Percentiles rank a stretch among this genome's conserved stretches.
Evolutionary conservation across 1,140 invertebrate genomes (phyloP).

Genomic region (Latrodectus geometricus): DNA sequence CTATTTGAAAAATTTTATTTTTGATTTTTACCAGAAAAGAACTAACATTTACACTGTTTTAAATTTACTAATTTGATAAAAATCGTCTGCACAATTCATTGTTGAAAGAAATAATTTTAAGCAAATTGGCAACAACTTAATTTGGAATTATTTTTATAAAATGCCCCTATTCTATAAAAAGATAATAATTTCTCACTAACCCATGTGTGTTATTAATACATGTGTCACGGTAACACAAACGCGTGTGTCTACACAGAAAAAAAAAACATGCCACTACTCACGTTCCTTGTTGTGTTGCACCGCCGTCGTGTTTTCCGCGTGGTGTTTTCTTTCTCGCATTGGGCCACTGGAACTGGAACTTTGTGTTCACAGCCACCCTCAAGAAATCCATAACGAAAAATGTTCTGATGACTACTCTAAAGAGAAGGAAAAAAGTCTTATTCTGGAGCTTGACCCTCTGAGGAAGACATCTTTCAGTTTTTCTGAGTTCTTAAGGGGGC

Average conservation of each 20-base stretch:
- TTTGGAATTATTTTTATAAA: too few species aligned
- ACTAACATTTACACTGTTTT: too few species aligned
- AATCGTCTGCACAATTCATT: too few species aligned
- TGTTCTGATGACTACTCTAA: neutral
- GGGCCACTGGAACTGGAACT: conserved; percentile 56
- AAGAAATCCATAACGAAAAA: conserved; percentile 46
- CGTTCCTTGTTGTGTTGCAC: conserved; percentile 35
- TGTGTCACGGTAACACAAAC: too few species aligned
- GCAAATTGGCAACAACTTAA: too few species aligned
- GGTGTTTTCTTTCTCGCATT: conserved; percentile 55
- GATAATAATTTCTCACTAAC: too few species aligned
- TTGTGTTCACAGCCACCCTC: conserved; percentile 57
- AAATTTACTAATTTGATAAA: too few species aligned
- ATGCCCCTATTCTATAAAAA: too few species aligned
- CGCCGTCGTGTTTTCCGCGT: conserved; percentile 44
- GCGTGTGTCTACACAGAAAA: neutral
- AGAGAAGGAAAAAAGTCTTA: neutral
- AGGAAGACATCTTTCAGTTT: conserved; percentile 8
- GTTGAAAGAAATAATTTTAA: too few species aligned
- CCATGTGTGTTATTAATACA: too few species aligned
- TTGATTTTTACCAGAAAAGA: too few species aligned
- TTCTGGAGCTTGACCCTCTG: conserved; percentile 15
- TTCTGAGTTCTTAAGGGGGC: neutral
- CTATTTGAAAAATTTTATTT: too few species aligned
- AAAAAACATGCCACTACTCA: conserved; percentile 18